These are phyloP conservation scores for Zygogramma bicolorata DNA, from an alignment of 2,888 invertebrate species.

Conservation along the genomic window DNA sequence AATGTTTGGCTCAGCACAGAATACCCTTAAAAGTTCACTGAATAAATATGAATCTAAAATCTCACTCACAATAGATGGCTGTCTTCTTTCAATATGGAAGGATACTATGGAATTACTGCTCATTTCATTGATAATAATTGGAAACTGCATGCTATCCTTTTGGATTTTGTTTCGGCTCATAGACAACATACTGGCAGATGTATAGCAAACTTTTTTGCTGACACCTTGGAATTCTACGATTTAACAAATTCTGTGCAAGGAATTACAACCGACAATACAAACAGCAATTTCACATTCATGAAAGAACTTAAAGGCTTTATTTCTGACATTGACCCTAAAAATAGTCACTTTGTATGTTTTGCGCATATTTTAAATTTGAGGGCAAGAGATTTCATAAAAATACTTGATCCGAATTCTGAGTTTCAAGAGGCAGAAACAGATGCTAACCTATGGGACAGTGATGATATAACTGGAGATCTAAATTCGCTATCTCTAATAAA, in stretches of 20 bases:
- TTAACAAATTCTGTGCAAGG: constrained; percentile 42
- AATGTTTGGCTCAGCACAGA: constrained; percentile 19
- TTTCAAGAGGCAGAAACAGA: constrained; percentile 22
- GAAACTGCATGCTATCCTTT: no score
- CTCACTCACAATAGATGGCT: constrained; percentile 50
- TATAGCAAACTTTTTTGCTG: constrained; percentile 46
- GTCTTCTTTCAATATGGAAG: no score
- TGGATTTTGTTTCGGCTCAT: constrained; percentile 44
- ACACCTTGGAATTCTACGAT: constrained; percentile 35
- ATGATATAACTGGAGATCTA: constrained; percentile 12
- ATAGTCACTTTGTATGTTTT: constrained; percentile 48
- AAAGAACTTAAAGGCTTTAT: constrained; percentile 34
- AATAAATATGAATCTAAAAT: constrained; percentile 43
- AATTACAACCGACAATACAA: constrained; percentile 46
- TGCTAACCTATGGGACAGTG: constrained; percentile 15
- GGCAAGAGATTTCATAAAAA: constrained; percentile 35
- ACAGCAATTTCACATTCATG: constrained; percentile 46
- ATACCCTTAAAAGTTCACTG: constrained; percentile 24
- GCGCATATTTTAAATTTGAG: constrained; percentile 48
- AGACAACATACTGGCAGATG: constrained; percentile 48
- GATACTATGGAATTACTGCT: no score
- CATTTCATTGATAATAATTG: no score
- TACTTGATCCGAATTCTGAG: constrained; percentile 20
- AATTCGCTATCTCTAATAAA: constrained; percentile 1
- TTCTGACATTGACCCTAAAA: constrained; percentile 36